Evolutionary conservation across 2,888 invertebrate species (phyloP), one percentile per base, ranked within the genome.

Genomic region (Leptura quadrifasciata): DNA sequence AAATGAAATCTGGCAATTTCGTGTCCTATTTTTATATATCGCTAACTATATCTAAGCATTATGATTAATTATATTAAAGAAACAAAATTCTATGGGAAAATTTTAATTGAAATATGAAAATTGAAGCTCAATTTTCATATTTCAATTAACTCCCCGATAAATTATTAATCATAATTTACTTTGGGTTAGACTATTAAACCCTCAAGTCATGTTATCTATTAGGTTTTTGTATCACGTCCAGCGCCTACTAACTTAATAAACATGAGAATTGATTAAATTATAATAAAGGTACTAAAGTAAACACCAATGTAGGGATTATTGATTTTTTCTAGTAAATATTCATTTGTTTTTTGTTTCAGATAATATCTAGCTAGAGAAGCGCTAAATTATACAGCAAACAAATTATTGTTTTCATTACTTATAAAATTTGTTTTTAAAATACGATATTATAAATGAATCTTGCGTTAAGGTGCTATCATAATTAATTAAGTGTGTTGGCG

Each of bases 121-220:
- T 71, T 6, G 57, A 47, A 47, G 21, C 20, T 20, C 31, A 5
- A 68, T 55, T 68, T 57, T 69, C 39, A 27, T 61, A 52, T 71
- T 60, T 61, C 61, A 52, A 61, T 71, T 71, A 61, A 71, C 47
- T 58, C 61, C 52, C 18, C 12, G 61, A 61, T 10, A 52, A 71
- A 61, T 71, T 71, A 61, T 71, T 63, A 69, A 74, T 69, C 57
- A 74, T 55, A 74, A 54, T 68, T 61, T 52, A 69, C 39, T 47
- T 70, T 39, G 55, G 60, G 63, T 20, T 64, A 55, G 55, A 63
- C 52, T 74, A 60, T 52, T 52, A 74, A 68, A 65, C 65, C 71
- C 77, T 39, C 70, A 57, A 78, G 78, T 79, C 80, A 80, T 75
- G 69, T 76, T 80, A 72, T 73, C 78, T 76, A 77, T 78, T 77